Percentiles rank a stretch among this genome's conserved stretches.
phyloP scores from a whole-genome alignment of 2,888 invertebrate genomes.

The Lasioglossum zephyrum region DNA sequence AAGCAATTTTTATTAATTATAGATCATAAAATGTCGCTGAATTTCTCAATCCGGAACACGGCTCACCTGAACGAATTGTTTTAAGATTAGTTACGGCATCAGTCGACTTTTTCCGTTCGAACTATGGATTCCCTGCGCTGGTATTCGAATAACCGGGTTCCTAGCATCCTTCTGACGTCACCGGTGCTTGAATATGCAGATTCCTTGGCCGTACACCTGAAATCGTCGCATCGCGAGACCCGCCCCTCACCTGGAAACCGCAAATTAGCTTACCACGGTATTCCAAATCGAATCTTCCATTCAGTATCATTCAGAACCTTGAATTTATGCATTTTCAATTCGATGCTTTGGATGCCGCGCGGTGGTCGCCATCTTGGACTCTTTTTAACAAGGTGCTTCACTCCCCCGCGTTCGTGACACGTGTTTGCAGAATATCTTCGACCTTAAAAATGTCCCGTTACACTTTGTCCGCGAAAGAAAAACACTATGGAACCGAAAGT shows the following conservation, averaged over 20 bases:
- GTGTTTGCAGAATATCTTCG: slow-evolving; percentile 26
- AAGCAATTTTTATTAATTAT: background rate
- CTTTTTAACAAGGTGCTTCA: background rate
- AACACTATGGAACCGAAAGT: slow-evolving; percentile 1
- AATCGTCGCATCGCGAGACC: slow-evolving; percentile 23
- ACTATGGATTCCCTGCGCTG: background rate
- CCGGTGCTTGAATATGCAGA: slow-evolving; percentile 30
- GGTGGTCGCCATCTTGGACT: background rate
- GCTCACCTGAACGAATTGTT: background rate
- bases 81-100: background rate
- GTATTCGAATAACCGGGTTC: slow-evolving; percentile 32
- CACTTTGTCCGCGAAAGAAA: slow-evolving; percentile 32
- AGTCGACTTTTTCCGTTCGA: background rate
- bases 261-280: slow-evolving; percentile 15
- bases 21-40: background rate
- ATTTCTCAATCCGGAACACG: too few species aligned
- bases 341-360: background rate
- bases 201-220: slow-evolving; percentile 23
- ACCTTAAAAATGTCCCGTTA: slow-evolving; percentile 55
- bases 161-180: slow-evolving; percentile 36
- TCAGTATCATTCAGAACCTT: background rate
- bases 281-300: background rate
- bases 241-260: background rate
- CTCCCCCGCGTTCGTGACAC: background rate
- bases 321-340: background rate